Conservation (phyloP, 2,797 vertebrate species). For the Aphelocoma californica region DNA sequence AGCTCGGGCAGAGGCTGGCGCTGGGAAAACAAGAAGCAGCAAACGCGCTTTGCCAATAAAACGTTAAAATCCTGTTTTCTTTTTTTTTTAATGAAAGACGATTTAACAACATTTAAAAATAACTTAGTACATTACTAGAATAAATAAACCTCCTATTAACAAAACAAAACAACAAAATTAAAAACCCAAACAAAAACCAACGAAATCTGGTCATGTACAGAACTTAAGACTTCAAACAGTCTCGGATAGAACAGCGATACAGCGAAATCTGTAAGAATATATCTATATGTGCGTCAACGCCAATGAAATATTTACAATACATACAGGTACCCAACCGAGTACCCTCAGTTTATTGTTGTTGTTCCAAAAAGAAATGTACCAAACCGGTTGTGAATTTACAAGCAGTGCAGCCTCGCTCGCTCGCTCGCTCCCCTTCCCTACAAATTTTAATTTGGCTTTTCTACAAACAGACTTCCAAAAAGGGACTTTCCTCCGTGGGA, state of each 20-base stretch:
- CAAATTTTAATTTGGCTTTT: slow-evolving; percentile 60
- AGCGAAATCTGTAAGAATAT: slow-evolving; percentile 96
- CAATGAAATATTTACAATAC: slow-evolving; percentile 97
- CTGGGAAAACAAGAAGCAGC: slow-evolving; percentile 69
- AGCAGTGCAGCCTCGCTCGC: slow-evolving; percentile 79
- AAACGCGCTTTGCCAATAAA: slow-evolving; percentile 76
- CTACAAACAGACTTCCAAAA: slow-evolving; percentile 65
- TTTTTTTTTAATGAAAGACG: slow-evolving; percentile 95
- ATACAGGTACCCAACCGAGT: slow-evolving; percentile 74
- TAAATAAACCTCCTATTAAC: slow-evolving; percentile 84
- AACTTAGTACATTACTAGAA: slow-evolving; percentile 90
- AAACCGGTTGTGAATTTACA: slow-evolving; percentile 89
- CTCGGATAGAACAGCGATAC: slow-evolving; percentile 91
- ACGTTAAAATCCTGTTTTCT: slow-evolving; percentile 83
- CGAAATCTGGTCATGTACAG: slow-evolving; percentile 81
- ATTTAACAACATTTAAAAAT: slow-evolving; percentile 92
- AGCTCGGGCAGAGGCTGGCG: slow-evolving; percentile 55
- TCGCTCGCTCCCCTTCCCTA: slow-evolving; percentile 34
- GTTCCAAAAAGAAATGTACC: slow-evolving; percentile 82
- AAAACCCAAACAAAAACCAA: slow-evolving; percentile 47
- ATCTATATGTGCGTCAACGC: slow-evolving; percentile 91
- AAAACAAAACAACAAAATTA: background rate
- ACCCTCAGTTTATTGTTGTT: slow-evolving; percentile 74
- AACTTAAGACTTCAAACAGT: slow-evolving; percentile 83
- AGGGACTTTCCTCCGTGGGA: slow-evolving; percentile 7